These are phyloP conservation scores for Glaucidium brasilianum DNA, from an alignment of 2,113 vertebrate genomes.

Conservation along the genomic window DNA sequence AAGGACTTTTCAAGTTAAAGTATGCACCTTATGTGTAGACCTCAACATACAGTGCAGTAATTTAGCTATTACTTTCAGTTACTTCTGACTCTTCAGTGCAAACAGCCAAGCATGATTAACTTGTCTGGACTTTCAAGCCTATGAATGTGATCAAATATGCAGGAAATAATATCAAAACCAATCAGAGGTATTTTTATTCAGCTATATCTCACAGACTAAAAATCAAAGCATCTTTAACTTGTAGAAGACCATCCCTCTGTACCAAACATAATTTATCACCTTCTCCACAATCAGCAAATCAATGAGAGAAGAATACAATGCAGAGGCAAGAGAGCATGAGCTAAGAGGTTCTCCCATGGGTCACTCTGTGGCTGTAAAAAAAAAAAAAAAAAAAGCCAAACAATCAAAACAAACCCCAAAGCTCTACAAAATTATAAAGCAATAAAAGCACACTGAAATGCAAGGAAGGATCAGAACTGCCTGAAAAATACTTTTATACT, in stretches of 20 bases:
- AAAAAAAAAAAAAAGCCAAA: not conserved
- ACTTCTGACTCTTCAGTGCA: not conserved
- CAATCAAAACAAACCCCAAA: not conserved
- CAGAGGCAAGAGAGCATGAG: not conserved
- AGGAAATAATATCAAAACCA: not conserved
- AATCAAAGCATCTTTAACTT: not conserved
- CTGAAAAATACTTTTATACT: not conserved
- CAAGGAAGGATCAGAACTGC: not conserved
- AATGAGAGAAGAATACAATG: not conserved
- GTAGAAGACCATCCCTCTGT: not conserved
- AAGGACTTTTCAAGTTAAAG: not conserved
- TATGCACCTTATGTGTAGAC: not conserved
- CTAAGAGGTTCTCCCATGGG: not conserved
- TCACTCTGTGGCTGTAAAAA: not conserved
- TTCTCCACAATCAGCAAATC: not conserved
- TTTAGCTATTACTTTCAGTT: not conserved
- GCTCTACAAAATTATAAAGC: not conserved
- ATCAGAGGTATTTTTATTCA: not conserved
- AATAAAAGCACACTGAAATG: not conserved
- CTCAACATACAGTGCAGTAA: not conserved
- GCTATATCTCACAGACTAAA: not conserved
- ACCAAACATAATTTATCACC: not conserved
- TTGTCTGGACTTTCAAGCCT: not conserved
- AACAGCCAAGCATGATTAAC: not conserved
- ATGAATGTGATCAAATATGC: not conserved